phyloP scores from a whole-genome alignment of 2,113 vertebrate genomes.

The Myotis lucifugus region DNA sequence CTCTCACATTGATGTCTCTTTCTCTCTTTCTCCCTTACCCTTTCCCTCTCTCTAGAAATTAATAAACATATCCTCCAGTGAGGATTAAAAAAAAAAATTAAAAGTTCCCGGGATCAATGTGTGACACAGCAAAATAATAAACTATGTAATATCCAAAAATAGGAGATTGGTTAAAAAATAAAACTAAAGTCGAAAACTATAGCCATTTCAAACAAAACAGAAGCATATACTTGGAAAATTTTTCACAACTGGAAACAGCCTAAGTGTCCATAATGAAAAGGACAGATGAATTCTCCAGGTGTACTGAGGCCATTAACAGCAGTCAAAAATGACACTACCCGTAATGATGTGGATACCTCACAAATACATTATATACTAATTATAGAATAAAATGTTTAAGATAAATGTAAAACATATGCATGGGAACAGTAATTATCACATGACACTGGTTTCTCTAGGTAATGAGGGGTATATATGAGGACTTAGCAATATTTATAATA shows the following conservation, averaged over 20 bases:
- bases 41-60: not conserved
- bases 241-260: not conserved
- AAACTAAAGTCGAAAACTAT: not conserved
- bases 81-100: not conserved
- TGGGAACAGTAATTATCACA: not conserved
- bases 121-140: not conserved
- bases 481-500: not conserved
- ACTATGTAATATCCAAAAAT: not conserved
- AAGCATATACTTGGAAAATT: not conserved
- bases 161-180: not conserved
- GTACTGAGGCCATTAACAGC: not conserved
- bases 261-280: not conserved
- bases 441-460: not conserved
- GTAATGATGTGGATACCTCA: not conserved
- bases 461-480: not conserved
- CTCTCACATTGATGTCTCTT: not conserved
- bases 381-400: not conserved
- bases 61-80: not conserved
- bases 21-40: not conserved
- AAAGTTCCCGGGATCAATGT: not conserved
- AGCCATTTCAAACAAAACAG: not conserved
- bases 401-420: not conserved
- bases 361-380: no score
- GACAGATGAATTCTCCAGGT: no score
- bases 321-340: not conserved